These are phyloP conservation scores for Tachina fera DNA, from an alignment of 2,888 invertebrate genomes.

Conservation along the genomic window DNA sequence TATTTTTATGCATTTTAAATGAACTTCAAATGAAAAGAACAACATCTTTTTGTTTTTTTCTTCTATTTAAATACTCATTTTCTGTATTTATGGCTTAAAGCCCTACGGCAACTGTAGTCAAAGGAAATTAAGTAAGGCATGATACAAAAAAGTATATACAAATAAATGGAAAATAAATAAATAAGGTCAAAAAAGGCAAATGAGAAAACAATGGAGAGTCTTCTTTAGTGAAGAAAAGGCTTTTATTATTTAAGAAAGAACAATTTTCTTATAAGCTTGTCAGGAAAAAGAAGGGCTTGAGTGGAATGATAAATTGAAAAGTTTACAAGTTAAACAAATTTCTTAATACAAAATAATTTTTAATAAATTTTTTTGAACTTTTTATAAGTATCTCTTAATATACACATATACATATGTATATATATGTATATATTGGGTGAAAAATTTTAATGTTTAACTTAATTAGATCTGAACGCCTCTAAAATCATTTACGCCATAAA, in stretches of 20 bases:
- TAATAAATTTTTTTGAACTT: too few species aligned
- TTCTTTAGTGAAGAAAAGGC: neutral
- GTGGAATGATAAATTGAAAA: too few species aligned
- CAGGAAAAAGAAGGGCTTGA: too few species aligned
- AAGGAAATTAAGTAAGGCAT: slow-evolving; percentile 62
- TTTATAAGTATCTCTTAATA: too few species aligned
- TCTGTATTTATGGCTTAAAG: slow-evolving; percentile 24
- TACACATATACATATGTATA: too few species aligned
- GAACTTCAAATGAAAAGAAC: slow-evolving; percentile 52
- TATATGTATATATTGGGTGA: too few species aligned
- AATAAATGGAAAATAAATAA: neutral
- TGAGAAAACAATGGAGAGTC: slow-evolving; percentile 6
- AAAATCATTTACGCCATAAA: too few species aligned
- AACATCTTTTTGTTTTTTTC: slow-evolving; percentile 34
- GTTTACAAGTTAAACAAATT: too few species aligned
- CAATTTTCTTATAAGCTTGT: neutral
- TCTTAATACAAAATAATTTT: too few species aligned
- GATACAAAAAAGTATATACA: neutral
- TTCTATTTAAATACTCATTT: slow-evolving; percentile 29
- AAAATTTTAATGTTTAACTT: too few species aligned
- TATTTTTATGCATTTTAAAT: slow-evolving; percentile 41
- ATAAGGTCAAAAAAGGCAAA: slow-evolving; percentile 63
- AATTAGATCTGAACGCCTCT: too few species aligned
- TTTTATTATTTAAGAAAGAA: neutral
- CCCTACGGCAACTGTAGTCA: slow-evolving; percentile 24